These are phyloP conservation scores for Apamea sordens DNA, from an alignment of 2,888 invertebrate species.

Conservation along the genomic window DNA sequence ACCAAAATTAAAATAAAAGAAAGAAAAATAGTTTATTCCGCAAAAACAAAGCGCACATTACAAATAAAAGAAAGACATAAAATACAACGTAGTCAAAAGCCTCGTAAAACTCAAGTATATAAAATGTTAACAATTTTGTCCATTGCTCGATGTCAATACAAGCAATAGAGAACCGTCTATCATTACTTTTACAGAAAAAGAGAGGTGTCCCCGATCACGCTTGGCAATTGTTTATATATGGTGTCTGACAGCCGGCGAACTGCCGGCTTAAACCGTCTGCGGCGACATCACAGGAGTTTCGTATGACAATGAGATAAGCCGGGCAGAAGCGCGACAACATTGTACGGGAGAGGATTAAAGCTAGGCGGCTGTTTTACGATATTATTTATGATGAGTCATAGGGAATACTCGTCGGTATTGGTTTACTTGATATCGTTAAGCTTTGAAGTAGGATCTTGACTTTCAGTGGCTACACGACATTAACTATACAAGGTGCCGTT, in stretches of 20 bases:
- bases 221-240: slow-evolving; percentile 65
- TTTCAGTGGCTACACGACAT: too few relatives aligned
- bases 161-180: background rate
- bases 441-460: background rate
- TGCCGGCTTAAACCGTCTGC: slow-evolving; percentile 70
- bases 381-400: slow-evolving; percentile 25
- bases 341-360: slow-evolving; percentile 50
- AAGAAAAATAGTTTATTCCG: too few relatives aligned
- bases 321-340: slow-evolving; percentile 57
- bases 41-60: too few relatives aligned
- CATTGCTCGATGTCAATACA: too few relatives aligned
- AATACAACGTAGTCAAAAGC: too few relatives aligned
- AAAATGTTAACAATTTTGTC: too few relatives aligned
- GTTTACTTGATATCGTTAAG: background rate
- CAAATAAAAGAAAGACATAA: too few relatives aligned
- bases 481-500: background rate
- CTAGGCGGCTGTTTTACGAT: slow-evolving; percentile 32
- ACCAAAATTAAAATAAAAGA: too few relatives aligned
- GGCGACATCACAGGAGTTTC: slow-evolving; percentile 63
- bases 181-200: background rate
- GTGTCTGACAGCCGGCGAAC: slow-evolving; percentile 66
- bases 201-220: slow-evolving; percentile 42
- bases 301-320: slow-evolving; percentile 68
- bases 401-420: background rate
- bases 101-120: too few relatives aligned